Conservation (phyloP, 2,888 invertebrate species). For the Epistrophe grossulariae region DNA sequence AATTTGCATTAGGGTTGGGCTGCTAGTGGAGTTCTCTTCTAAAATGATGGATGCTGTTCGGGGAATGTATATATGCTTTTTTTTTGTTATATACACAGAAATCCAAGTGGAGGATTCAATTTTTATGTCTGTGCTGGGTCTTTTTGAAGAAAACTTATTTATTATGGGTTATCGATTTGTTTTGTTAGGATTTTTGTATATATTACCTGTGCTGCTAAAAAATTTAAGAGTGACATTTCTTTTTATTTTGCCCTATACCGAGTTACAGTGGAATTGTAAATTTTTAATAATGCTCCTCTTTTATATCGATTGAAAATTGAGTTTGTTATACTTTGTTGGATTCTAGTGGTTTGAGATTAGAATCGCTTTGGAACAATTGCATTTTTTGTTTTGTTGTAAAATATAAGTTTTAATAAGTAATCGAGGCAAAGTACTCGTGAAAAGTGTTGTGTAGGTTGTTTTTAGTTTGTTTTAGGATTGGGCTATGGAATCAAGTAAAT, state of each 20-base stretch:
- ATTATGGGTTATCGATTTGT: conserved; percentile 65
- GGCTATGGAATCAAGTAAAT: neutral
- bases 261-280: neutral
- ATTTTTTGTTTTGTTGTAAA: neutral
- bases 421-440: neutral
- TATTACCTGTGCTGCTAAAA: conserved; percentile 38
- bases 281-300: neutral
- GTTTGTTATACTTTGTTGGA: too few species aligned
- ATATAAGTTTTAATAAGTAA: neutral
- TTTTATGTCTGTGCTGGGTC: conserved; percentile 48
- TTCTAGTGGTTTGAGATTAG: neutral
- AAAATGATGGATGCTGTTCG: conserved; percentile 52
- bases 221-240: conserved; percentile 14
- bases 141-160: conserved; percentile 53
- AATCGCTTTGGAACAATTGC: neutral
- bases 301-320: neutral
- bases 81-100: conserved; percentile 33
- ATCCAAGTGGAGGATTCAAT: conserved; percentile 44
- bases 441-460: neutral
- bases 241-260: neutral
- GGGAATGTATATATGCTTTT: conserved; percentile 47
- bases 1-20: conserved; percentile 66
- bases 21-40: conserved; percentile 45
- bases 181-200: conserved; percentile 52
- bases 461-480: neutral